Evolutionary conservation across 1,140 invertebrate genomes (phyloP), one percentile per base, ranked within the genome.

Genomic region (Leptopilina clavipes): DNA sequence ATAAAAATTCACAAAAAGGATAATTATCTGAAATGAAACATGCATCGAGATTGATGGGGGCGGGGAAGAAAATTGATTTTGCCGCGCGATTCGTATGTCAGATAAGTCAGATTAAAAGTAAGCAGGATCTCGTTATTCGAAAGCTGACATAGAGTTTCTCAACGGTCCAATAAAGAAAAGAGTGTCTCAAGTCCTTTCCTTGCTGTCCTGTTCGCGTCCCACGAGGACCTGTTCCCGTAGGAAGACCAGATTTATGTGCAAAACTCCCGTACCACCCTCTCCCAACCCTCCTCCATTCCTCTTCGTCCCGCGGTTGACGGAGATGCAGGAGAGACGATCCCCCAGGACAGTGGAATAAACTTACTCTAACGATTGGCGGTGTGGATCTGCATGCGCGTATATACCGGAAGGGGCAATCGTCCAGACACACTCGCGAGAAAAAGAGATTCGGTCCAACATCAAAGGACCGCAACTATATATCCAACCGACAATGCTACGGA

Each of bases 211-310:
- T 82, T 82, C 84, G 75, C 71, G 79, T 89, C 89, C 85, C 89
- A 79, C 75, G 88, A 86, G 89, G 79, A 83, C 77, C 78, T 76
- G 74, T 79, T 86, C 84, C 84, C 85, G 82, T 80, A 85, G 86
- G 86, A 85, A 85, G 86, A 82, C 85, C 89, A 90, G 89, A 90
- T 90, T 90, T 90, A 90, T 90, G 89, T 89, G 88, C 86, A 90
- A 90, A 90, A 90, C 86, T 90, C 85, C 84, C 82, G 83, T 86
- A 84, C 79, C 82, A 83, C 5, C 25, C 37, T n/a, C n/a, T n/a
- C n/a, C n/a, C n/a, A n/a, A 40, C 37, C 37, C 1, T 86, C 81
- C 82, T 80, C 81, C n/a, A n/a, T n/a, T n/a, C n/a, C n/a, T n/a
- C n/a, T n/a, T 79, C 82, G 81, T 31, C 85, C 81, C 84, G 75